phyloP scores from a whole-genome alignment of 2,888 invertebrate species.

The Pyrrhosoma nymphula region DNA sequence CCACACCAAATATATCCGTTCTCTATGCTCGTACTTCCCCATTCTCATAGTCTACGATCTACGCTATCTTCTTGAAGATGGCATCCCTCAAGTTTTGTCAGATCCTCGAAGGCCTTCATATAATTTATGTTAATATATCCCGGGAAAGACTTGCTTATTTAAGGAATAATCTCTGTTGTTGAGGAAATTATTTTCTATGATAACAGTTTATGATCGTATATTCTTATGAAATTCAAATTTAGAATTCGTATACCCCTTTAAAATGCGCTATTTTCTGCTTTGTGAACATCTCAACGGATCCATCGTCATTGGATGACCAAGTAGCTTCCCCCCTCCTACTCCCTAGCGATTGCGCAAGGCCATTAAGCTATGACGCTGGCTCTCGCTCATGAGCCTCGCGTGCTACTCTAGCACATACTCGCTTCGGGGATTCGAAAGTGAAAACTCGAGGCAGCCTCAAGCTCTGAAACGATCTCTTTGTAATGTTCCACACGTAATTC shows the following conservation, averaged over 20 bases:
- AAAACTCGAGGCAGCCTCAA: neutral
- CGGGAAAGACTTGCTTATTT: too few species aligned
- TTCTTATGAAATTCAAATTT: neutral
- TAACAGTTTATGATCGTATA: neutral
- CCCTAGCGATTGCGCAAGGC: neutral
- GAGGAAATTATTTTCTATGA: neutral
- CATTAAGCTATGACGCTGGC: slow-evolving; percentile 1
- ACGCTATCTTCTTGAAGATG: too few species aligned
- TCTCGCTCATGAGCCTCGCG: neutral
- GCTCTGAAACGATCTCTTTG: too few species aligned
- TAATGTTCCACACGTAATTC: too few species aligned
- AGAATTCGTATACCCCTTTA: neutral
- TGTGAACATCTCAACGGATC: neutral
- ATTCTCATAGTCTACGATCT: too few species aligned
- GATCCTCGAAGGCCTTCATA: too few species aligned
- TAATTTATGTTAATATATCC: too few species aligned
- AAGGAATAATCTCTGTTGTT: too few species aligned
- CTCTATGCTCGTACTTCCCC: too few species aligned
- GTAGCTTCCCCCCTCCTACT: neutral
- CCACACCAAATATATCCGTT: too few species aligned
- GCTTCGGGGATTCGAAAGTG: neutral
- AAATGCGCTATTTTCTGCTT: neutral
- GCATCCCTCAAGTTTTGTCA: too few species aligned
- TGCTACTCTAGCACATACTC: neutral
- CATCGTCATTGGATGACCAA: neutral